phyloP scores from a whole-genome alignment of 2,797 vertebrate genomes.

The Eurystomus glaucurus region DNA sequence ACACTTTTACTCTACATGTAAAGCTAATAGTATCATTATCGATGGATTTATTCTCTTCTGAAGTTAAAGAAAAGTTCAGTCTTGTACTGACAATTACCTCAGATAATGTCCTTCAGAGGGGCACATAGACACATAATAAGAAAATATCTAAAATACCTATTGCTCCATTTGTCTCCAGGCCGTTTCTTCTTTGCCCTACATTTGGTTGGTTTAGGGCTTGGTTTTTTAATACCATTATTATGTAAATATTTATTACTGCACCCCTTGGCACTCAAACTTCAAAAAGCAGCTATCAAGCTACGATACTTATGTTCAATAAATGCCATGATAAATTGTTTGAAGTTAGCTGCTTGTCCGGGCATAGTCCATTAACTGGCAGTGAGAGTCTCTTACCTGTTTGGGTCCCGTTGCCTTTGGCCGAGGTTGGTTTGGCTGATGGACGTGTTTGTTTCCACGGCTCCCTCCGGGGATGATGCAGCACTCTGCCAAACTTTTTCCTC shows the following conservation, averaged over 20 bases:
- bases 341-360: background rate
- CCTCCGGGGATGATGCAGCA: background rate
- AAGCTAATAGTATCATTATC: background rate
- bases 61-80: background rate
- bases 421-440: background rate
- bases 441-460: background rate
- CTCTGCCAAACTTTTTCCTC: background rate
- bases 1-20: background rate
- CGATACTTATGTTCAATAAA: background rate
- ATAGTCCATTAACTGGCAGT: background rate
- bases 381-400: background rate
- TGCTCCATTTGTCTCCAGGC: fast-evolving
- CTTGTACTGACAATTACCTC: background rate
- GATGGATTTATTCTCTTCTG: background rate
- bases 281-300: background rate
- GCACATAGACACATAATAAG: background rate
- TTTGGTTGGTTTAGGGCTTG: background rate
- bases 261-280: background rate
- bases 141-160: background rate
- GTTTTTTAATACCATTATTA: background rate
- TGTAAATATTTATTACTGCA: background rate
- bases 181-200: background rate
- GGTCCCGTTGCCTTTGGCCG: background rate
- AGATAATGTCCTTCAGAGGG: background rate
- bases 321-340: background rate